Percentiles rank a stretch among this genome's conserved stretches.
phyloP scores from a whole-genome alignment of 2,888 invertebrate genomes.

The Amiota minor region DNA sequence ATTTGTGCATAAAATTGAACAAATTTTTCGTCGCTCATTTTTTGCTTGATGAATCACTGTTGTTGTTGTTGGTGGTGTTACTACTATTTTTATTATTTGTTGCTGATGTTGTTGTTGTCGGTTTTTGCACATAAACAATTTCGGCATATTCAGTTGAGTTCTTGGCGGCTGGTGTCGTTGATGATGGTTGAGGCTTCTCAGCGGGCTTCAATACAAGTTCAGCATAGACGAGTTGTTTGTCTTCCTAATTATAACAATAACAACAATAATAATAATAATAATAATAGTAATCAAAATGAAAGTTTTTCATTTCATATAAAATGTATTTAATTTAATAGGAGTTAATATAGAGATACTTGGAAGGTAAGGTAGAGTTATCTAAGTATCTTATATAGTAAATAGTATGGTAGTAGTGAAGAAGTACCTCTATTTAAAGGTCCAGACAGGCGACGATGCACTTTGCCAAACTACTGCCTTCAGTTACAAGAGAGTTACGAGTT shows the following conservation, averaged over 20 bases:
- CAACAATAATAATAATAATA: not conserved
- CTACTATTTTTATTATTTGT: conserved; percentile 43
- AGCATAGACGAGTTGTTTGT: conserved; percentile 82
- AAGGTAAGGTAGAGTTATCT: not conserved
- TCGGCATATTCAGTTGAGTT: conserved; percentile 86
- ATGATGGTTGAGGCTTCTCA: conserved; percentile 58
- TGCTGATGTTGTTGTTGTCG: conserved; percentile 49
- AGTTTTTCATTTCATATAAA: too few relatives aligned
- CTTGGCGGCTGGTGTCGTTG: conserved; percentile 70
- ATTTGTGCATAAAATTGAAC: conserved; percentile 40
- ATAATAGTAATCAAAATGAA: not conserved
- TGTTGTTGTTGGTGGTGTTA: conserved; percentile 32
- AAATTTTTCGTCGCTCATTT: conserved; percentile 41
- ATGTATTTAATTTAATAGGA: too few relatives aligned
- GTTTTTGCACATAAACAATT: conserved; percentile 79
- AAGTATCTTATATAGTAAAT: not conserved
- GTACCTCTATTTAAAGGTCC: conserved; percentile 65
- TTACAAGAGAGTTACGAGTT: too few relatives aligned
- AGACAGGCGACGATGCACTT: conserved; percentile 66
- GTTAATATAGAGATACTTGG: not conserved
- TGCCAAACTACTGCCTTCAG: conserved; percentile 66
- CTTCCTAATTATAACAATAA: conserved; percentile 72
- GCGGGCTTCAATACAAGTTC: conserved; percentile 79
- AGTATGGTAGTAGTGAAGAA: not conserved
- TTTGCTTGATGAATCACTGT: conserved; percentile 1